Conservation (phyloP, 2,888 invertebrate species). For the Crematogaster levior region DNA sequence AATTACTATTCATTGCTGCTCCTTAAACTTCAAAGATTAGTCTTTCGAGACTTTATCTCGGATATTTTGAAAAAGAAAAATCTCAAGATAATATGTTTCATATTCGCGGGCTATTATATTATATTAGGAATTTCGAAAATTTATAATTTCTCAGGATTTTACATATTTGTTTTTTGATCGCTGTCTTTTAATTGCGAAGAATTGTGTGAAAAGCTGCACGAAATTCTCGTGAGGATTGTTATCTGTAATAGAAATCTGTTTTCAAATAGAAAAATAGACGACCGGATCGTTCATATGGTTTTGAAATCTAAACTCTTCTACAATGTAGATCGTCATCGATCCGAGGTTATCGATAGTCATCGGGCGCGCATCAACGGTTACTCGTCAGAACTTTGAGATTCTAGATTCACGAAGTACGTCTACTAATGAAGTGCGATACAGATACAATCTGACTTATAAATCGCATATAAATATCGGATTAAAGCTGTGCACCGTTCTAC, state of each 20-base stretch:
- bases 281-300: conserved; percentile 59
- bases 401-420: conserved; percentile 27
- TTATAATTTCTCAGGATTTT: background rate
- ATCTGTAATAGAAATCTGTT: background rate
- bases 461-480: conserved; percentile 18
- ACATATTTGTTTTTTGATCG: background rate
- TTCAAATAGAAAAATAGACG: conserved; percentile 18
- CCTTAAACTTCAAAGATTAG: background rate
- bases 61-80: background rate
- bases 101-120: background rate
- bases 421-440: no score
- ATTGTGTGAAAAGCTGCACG: background rate
- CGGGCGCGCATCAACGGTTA: conserved; percentile 48
- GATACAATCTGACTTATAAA: conserved; percentile 32
- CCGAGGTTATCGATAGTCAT: conserved; percentile 61
- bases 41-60: background rate
- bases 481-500: conserved; percentile 12
- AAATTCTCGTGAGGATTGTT: no score
- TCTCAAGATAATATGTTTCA: background rate
- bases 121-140: background rate
- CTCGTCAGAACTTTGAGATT: conserved; percentile 28
- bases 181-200: background rate
- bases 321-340: conserved; percentile 58
- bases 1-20: background rate
- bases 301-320: conserved; percentile 46